Percentiles rank a stretch among this genome's conserved stretches.
These are phyloP conservation scores for Novumbra hubbsi DNA, from an alignment of 2,797 vertebrate genomes.

Conservation along the genomic window DNA sequence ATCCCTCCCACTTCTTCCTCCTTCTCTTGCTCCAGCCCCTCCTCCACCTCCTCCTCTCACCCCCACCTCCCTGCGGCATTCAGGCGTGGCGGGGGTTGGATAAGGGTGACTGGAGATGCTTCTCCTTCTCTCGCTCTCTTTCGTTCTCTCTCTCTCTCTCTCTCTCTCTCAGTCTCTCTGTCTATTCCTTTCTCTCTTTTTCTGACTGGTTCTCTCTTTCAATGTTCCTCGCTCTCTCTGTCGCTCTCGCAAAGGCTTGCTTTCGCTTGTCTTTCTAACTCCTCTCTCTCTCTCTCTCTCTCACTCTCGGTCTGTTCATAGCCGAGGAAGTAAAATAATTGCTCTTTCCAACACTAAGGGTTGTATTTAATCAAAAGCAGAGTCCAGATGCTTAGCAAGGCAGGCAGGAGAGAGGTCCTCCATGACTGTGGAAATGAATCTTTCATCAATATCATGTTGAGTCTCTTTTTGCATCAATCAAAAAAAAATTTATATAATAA, in stretches of 20 bases:
- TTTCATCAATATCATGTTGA: constrained; percentile 5
- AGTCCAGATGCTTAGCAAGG: not conserved
- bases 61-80: constrained; percentile 45
- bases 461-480: not conserved
- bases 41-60: constrained; percentile 2
- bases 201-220: constrained; percentile 42
- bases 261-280: not conserved
- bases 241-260: constrained; percentile 2
- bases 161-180: constrained; percentile 25
- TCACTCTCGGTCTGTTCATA: constrained; percentile 25
- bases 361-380: constrained; percentile 4
- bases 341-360: constrained; percentile 1
- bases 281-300: not conserved
- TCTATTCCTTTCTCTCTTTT: constrained; percentile 30
- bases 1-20: constrained; percentile 32
- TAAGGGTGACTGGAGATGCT: constrained; percentile 61
- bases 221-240: constrained; percentile 29
- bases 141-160: constrained; percentile 22
- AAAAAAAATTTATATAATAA: not conserved
- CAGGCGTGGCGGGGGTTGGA: constrained; percentile 65
- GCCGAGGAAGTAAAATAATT: constrained; percentile 51
- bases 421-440: constrained; percentile 2
- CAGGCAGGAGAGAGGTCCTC: not conserved
- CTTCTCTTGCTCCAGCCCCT: not conserved
- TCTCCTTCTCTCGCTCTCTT: constrained; percentile 26